phyloP scores from a whole-genome alignment of 2,113 vertebrate species.

The Carollia perspicillata region DNA sequence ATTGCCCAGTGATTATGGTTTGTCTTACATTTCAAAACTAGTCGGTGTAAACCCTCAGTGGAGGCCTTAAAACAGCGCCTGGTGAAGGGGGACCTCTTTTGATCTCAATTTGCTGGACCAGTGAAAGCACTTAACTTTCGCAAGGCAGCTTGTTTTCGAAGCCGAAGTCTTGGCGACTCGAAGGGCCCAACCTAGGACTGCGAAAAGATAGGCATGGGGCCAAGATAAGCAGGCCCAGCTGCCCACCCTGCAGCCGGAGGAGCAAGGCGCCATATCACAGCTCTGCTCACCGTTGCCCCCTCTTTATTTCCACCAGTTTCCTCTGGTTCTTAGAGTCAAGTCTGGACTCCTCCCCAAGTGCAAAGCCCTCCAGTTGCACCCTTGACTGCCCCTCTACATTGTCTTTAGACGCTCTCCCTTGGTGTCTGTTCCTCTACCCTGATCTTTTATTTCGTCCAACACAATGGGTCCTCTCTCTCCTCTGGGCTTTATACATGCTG shows the following conservation, averaged over 20 bases:
- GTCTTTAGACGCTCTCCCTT: not conserved
- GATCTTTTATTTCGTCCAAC: not conserved
- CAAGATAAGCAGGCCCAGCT: not conserved
- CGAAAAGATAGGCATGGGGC: not conserved
- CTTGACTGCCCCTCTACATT: not conserved
- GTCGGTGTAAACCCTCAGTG: constrained; percentile 52
- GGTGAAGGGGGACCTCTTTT: constrained; percentile 53
- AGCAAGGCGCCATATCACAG: not conserved
- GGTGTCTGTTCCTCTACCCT: not conserved
- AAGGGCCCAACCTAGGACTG: not conserved
- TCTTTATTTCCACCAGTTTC: not conserved
- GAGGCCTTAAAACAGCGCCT: constrained; percentile 57
- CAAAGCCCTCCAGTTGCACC: not conserved
- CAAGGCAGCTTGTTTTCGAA: constrained; percentile 8
- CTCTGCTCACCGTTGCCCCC: not conserved
- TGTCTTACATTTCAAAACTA: constrained; percentile 69
- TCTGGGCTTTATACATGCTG: not conserved
- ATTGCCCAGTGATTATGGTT: constrained; percentile 67
- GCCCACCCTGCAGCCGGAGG: too few species aligned
- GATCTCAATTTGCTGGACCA: constrained; percentile 43
- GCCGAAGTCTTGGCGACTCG: not conserved
- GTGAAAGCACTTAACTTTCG: constrained; percentile 41
- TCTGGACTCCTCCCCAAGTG: not conserved
- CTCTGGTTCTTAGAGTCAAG: not conserved
- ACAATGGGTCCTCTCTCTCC: not conserved